Conservation (phyloP, 2,113 vertebrate species). For the Callipepla squamata region DNA sequence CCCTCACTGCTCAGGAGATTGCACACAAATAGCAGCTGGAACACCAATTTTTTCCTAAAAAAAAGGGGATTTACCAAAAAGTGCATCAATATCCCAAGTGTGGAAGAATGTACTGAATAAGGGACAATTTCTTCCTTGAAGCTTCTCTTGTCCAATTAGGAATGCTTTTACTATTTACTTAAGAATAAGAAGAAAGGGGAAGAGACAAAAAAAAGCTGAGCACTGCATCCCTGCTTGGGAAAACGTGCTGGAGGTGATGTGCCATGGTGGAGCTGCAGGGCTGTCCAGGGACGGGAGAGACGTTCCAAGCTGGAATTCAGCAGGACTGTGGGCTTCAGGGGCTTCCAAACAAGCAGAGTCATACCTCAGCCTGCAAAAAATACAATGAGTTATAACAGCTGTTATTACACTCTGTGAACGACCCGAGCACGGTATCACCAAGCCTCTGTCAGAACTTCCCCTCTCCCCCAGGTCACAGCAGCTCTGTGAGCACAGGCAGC, state of each 20-base stretch:
- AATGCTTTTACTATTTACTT: neutral
- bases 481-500: neutral
- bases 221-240: no score
- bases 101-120: neutral
- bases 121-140: neutral
- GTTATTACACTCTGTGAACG: rapidly evolving
- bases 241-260: neutral
- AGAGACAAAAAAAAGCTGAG: neutral
- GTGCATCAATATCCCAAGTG: neutral
- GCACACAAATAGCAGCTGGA: neutral
- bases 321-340: neutral
- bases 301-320: neutral
- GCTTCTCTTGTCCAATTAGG: neutral
- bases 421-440: neutral
- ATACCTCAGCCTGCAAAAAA: neutral
- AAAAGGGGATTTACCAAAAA: neutral
- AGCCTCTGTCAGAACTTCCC: neutral
- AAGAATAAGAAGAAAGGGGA: neutral
- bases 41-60: neutral
- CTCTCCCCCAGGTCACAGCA: neutral
- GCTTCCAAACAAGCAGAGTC: neutral
- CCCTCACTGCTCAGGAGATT: neutral
- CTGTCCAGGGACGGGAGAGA: no score
- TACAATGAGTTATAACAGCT: rapidly evolving
- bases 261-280: neutral